phyloP scores from a whole-genome alignment of 2,113 vertebrate species.

The Scomber japonicus region DNA sequence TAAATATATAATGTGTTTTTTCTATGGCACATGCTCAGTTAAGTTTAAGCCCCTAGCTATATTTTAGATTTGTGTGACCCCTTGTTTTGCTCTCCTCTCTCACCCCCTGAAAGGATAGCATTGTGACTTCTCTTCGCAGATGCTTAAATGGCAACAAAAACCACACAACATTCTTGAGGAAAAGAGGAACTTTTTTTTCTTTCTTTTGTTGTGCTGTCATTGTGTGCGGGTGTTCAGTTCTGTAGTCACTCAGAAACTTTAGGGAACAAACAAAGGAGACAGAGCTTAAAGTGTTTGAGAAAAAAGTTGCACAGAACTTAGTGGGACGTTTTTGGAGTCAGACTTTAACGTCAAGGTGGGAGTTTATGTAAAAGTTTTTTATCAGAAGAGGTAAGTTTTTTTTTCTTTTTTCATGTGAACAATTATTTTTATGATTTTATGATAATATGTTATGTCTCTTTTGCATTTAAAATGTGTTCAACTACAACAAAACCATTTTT shows the following conservation, averaged over 20 bases:
- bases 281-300: not conserved
- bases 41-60: constrained; percentile 47
- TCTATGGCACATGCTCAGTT: constrained; percentile 42
- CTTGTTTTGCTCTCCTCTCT: constrained; percentile 50
- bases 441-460: not conserved
- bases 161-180: constrained; percentile 59
- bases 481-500: not conserved
- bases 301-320: constrained; percentile 5
- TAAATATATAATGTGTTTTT: constrained; percentile 19
- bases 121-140: constrained; percentile 71
- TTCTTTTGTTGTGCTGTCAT: constrained; percentile 23
- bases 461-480: not conserved
- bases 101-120: constrained; percentile 66
- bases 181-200: constrained; percentile 51
- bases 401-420: constrained; percentile 4
- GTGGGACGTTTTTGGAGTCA: not conserved
- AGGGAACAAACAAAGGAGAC: not conserved
- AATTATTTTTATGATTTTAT: too few relatives aligned
- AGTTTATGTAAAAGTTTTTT: constrained; percentile 20
- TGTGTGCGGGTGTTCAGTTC: not conserved
- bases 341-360: not conserved
- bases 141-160: constrained; percentile 60
- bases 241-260: not conserved
- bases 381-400: constrained; percentile 51
- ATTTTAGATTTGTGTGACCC: constrained; percentile 68